A percentile compares a stretch with the other conserved stretches of the same genome.
These are phyloP conservation scores for Pterostichus niger DNA, from an alignment of 2,888 invertebrate species.

Conservation along the genomic window DNA sequence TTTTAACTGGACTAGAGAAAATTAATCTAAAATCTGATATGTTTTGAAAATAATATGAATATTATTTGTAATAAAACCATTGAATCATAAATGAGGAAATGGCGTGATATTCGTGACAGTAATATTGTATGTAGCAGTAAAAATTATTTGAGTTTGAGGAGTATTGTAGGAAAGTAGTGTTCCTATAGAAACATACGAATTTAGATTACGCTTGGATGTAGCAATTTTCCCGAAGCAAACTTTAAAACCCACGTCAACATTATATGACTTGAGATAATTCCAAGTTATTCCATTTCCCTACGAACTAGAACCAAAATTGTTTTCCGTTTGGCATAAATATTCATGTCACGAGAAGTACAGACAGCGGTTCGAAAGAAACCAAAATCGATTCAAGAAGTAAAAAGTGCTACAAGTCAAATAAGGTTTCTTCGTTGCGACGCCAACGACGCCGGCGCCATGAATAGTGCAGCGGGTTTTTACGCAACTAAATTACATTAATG, in stretches of 20 bases:
- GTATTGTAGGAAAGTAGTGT: neutral
- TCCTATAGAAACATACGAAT: neutral
- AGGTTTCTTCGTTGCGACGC: conserved; percentile 3
- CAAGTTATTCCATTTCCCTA: conserved; percentile 38
- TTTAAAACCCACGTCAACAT: conserved; percentile 36
- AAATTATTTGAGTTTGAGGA: neutral
- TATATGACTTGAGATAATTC: conserved; percentile 46
- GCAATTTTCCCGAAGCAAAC: conserved; percentile 23
- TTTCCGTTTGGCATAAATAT: conserved; percentile 49
- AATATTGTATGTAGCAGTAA: too few relatives aligned
- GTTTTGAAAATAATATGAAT: too few relatives aligned
- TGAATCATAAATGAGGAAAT: too few relatives aligned
- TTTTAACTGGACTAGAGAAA: too few relatives aligned
- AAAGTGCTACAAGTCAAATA: conserved; percentile 56
- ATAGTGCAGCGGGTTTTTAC: conserved; percentile 49
- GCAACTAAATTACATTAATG: conserved; percentile 48
- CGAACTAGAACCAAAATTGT: conserved; percentile 46
- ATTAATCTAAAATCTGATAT: too few relatives aligned
- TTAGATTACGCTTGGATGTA: conserved; percentile 12
- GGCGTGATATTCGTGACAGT: too few relatives aligned
- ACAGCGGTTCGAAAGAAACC: conserved; percentile 44
- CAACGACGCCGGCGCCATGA: conserved; percentile 31
- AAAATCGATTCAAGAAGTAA: conserved; percentile 49
- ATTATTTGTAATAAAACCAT: too few relatives aligned
- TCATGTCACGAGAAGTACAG: conserved; percentile 49